Conservation (phyloP, 1,140 invertebrate species). For the Danaus melanippus region DNA sequence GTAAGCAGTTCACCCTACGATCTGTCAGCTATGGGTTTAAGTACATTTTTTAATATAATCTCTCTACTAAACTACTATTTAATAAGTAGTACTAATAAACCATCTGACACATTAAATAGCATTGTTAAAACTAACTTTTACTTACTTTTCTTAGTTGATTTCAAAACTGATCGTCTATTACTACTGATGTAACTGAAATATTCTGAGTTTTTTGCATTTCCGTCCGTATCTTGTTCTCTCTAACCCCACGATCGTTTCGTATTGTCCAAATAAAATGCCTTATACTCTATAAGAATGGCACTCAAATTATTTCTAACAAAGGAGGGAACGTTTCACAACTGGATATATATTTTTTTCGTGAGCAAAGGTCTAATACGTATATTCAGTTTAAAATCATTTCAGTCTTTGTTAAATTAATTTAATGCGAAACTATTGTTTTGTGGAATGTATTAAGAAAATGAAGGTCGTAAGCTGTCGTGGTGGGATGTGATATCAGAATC, state of each 20-base stretch:
- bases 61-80: conserved; percentile 56
- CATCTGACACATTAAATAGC: conserved; percentile 59
- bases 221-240: conserved; percentile 13
- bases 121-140: conserved; percentile 27
- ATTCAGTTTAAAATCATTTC: conserved; percentile 49
- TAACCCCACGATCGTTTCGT: conserved; percentile 42
- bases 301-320: conserved; percentile 56
- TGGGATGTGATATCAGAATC: no score
- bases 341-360: conserved; percentile 42
- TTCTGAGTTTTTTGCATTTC: conserved; percentile 7
- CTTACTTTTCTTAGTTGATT: not conserved
- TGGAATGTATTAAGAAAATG: conserved; percentile 47
- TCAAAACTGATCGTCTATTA: no score
- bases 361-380: conserved; percentile 61
- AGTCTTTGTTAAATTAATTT: conserved; percentile 63
- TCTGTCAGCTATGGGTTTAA: conserved; percentile 50
- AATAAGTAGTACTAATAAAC: conserved; percentile 64
- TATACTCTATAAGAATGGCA: conserved; percentile 61
- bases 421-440: conserved; percentile 46
- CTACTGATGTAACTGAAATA: no score
- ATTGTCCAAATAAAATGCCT: conserved; percentile 61
- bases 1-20: conserved; percentile 43
- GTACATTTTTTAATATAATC: conserved; percentile 48
- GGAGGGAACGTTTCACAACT: conserved; percentile 65
- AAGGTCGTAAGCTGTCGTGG: no score